A percentile compares a stretch with the other conserved stretches of the same genome.
These are phyloP conservation scores for Apamea crenata DNA, from an alignment of 2,888 invertebrate genomes.

Conservation along the genomic window DNA sequence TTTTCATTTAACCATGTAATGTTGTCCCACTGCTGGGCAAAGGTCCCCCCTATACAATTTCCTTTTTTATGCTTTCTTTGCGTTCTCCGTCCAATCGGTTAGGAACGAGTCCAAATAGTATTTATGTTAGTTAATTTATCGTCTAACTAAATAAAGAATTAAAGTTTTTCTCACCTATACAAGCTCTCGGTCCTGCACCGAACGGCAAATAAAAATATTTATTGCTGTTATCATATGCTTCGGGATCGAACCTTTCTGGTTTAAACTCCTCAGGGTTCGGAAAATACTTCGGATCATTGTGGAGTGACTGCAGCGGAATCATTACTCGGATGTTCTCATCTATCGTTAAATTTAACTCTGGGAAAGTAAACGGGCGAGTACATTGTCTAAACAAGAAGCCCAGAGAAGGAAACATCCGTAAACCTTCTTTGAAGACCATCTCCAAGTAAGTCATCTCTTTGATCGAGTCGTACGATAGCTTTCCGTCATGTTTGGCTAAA, in stretches of 20 bases:
- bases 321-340: conserved; percentile 39
- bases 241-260: conserved; percentile 67
- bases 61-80: not conserved
- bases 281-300: conserved; percentile 57
- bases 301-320: conserved; percentile 60
- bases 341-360: conserved; percentile 58
- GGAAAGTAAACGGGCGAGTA: conserved; percentile 58
- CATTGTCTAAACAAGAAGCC: conserved; percentile 69
- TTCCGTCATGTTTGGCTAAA: conserved; percentile 68
- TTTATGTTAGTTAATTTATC: not conserved
- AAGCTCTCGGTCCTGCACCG: conserved; percentile 65
- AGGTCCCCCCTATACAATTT: not conserved
- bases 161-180: conserved; percentile 54
- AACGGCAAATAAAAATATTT: conserved; percentile 66
- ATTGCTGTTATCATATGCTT: conserved; percentile 47
- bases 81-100: not conserved
- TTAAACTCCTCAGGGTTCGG: conserved; percentile 63
- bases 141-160: not conserved
- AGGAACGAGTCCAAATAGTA: not conserved
- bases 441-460: conserved; percentile 73
- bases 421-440: conserved; percentile 70
- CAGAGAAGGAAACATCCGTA: conserved; percentile 71
- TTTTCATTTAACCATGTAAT: not conserved
- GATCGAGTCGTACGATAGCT: conserved; percentile 73
- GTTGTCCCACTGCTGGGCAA: not conserved